These are phyloP conservation scores for Okapia johnstoni DNA, from an alignment of 2,113 vertebrate species.

Conservation along the genomic window DNA sequence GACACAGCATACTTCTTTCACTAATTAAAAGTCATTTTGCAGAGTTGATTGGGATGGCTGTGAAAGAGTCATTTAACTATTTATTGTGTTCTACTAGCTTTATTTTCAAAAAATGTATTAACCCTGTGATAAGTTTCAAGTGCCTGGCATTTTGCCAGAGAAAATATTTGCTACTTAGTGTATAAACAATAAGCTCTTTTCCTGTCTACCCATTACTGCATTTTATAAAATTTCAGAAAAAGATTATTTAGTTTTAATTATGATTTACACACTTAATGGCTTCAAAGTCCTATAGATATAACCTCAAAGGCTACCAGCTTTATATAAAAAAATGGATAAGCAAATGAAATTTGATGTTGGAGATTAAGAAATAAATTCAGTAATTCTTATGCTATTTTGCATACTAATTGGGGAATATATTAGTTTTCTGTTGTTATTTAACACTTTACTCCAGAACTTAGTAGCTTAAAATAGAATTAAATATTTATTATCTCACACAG, in stretches of 20 bases:
- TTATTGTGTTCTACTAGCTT: not conserved
- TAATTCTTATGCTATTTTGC: not conserved
- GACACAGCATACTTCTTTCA: not conserved
- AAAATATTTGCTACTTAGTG: conserved; percentile 41
- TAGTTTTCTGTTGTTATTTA: not conserved
- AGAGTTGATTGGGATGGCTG: not conserved
- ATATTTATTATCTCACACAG: not conserved
- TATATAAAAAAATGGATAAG: not conserved
- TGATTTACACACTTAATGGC: not conserved
- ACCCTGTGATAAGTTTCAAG: conserved; percentile 4
- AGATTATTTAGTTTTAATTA: conserved; percentile 10
- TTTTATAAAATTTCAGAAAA: conserved; percentile 36
- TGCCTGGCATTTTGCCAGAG: conserved; percentile 5
- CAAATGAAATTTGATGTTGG: conserved; percentile 10
- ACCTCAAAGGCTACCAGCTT: not conserved
- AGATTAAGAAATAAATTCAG: not conserved
- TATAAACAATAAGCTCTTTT: conserved; percentile 42
- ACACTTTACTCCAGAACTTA: not conserved
- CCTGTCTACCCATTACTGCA: conserved; percentile 23
- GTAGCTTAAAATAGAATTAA: not conserved
- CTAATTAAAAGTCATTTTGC: not conserved
- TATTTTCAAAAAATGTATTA: conserved; percentile 25
- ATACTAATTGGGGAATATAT: not conserved
- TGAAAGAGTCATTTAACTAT: not conserved
- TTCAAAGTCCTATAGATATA: not conserved